These are phyloP conservation scores for Bradypus variegatus DNA, from an alignment of 2,797 vertebrate genomes.

Conservation along the genomic window DNA sequence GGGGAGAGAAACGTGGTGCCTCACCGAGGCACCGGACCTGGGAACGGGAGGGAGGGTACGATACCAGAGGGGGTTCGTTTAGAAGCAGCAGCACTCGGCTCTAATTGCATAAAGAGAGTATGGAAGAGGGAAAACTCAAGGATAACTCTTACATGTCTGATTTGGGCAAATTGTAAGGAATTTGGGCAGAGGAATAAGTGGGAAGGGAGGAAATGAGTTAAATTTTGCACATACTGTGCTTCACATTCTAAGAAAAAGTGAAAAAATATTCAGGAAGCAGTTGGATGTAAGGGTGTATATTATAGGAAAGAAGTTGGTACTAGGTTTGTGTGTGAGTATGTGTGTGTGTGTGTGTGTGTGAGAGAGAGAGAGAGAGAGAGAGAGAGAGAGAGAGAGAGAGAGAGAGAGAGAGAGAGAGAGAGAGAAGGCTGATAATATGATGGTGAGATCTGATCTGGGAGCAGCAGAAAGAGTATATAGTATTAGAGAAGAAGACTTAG, in stretches of 20 bases:
- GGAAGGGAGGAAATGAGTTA: not conserved
- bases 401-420: too few species aligned
- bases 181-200: not conserved
- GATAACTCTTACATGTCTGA: not conserved
- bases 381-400: not conserved
- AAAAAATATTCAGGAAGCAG: not conserved
- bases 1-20: not conserved
- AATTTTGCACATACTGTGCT: not conserved
- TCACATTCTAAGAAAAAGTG: not conserved
- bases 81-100: not conserved
- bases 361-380: too few species aligned
- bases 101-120: not conserved
- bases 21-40: not conserved
- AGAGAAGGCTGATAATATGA: fast-evolving
- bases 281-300: not conserved
- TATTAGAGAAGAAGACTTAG: not conserved
- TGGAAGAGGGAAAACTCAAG: not conserved
- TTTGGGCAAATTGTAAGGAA: not conserved
- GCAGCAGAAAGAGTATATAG: not conserved
- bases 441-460: not conserved
- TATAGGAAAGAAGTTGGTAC: not conserved
- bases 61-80: not conserved
- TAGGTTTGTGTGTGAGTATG: not conserved
- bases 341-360: too few species aligned
- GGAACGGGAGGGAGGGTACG: not conserved